Evolutionary conservation across 2,113 vertebrate genomes (phyloP).

Genomic region (Salvelinus namaycush): DNA sequence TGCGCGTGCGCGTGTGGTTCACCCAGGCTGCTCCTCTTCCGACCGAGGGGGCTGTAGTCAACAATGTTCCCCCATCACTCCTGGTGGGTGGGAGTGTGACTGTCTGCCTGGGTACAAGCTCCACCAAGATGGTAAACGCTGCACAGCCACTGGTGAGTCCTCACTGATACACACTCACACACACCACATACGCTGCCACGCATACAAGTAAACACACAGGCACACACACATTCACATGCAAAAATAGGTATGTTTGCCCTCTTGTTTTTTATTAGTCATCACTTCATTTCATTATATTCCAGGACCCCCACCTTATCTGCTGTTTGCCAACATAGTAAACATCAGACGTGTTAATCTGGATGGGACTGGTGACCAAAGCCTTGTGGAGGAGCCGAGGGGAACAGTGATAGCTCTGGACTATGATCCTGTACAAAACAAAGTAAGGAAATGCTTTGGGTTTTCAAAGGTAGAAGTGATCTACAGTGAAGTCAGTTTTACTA

Average conservation of each 20-base stretch:
- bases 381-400: slow-evolving; percentile 83
- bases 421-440: slow-evolving; percentile 86
- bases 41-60: slow-evolving; percentile 92
- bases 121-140: slow-evolving; percentile 79
- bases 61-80: slow-evolving; percentile 76
- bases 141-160: slow-evolving; percentile 80
- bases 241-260: neutral
- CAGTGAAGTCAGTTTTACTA: neutral
- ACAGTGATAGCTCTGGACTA: slow-evolving; percentile 85
- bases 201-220: slow-evolving; percentile 10
- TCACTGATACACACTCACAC: neutral
- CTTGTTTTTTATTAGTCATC: neutral
- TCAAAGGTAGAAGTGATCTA: slow-evolving; percentile 3
- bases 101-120: slow-evolving; percentile 87
- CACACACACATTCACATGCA: neutral
- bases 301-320: slow-evolving; percentile 83
- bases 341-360: slow-evolving; percentile 80
- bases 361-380: slow-evolving; percentile 74
- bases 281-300: slow-evolving; percentile 27
- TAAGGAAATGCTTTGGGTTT: slow-evolving; percentile 58
- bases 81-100: slow-evolving; percentile 80
- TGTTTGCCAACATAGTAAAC: slow-evolving; percentile 85
- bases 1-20: slow-evolving; percentile 20
- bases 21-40: slow-evolving; percentile 83
- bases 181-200: slow-evolving; percentile 1